phyloP scores from a whole-genome alignment of 2,888 invertebrate species.

The Odontothrips loti region DNA sequence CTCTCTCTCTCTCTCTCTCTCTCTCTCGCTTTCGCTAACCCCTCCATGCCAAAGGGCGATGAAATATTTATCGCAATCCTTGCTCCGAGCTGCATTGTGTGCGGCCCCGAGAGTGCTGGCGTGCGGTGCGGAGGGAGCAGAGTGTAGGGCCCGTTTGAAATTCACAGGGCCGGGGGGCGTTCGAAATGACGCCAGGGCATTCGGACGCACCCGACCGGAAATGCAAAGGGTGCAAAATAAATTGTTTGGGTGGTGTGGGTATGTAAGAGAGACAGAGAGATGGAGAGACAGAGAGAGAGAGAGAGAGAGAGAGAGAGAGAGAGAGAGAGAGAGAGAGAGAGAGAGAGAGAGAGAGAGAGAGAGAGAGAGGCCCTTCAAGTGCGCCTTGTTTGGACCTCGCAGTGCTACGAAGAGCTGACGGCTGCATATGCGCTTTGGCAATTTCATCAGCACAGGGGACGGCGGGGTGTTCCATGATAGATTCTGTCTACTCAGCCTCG shows the following conservation, averaged over 20 bases:
- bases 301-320: conserved; percentile 12
- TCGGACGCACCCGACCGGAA: too few relatives aligned
- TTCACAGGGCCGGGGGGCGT: too few relatives aligned
- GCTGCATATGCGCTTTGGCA: too few relatives aligned
- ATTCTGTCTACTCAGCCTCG: too few relatives aligned
- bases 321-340: conserved; percentile 6
- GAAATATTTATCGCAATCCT: conserved; percentile 26
- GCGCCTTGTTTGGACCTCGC: too few relatives aligned
- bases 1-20: too few relatives aligned
- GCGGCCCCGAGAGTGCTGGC: neutral
- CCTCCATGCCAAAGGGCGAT: neutral
- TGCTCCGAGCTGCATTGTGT: neutral
- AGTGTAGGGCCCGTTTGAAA: neutral
- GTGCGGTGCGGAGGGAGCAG: neutral
- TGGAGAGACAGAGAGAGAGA: conserved; percentile 2
- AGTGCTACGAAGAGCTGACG: too few relatives aligned
- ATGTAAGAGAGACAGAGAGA: neutral
- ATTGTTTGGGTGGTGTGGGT: neutral
- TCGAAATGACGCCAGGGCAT: too few relatives aligned
- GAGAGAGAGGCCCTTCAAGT: too few relatives aligned
- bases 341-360: conserved; percentile 4
- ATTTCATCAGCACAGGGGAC: too few relatives aligned
- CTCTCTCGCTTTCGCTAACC: neutral
- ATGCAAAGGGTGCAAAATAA: neutral
- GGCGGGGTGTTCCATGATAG: too few relatives aligned